phyloP scores from a whole-genome alignment of 2,113 vertebrate species.

The rabbit (Oryctolagus cuniculus) region DNA sequence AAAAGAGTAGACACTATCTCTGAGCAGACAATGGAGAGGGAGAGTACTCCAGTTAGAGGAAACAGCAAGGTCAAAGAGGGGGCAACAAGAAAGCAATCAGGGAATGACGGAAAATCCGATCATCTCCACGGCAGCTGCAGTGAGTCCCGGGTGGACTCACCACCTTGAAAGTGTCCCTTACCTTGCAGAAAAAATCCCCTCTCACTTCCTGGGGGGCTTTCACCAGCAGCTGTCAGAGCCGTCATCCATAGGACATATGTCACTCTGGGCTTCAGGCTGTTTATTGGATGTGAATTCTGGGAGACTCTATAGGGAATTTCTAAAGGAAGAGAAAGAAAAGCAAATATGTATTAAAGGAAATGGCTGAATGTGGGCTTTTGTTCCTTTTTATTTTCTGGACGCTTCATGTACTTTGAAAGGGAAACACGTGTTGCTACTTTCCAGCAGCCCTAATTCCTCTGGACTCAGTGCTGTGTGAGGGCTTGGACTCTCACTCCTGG shows the following conservation, averaged over 20 bases:
- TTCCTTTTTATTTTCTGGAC: slow-evolving; percentile 38
- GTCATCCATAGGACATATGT: slow-evolving; percentile 87
- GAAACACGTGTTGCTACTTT: neutral
- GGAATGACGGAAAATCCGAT: neutral
- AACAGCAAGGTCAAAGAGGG: neutral
- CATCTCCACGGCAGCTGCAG: neutral
- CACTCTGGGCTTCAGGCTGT: slow-evolving; percentile 41
- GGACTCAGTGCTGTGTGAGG: neutral
- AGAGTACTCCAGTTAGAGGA: neutral
- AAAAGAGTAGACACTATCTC: neutral
- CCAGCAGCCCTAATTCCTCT: neutral
- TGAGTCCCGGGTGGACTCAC: neutral
- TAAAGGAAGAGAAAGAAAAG: slow-evolving; percentile 16
- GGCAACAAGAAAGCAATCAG: neutral
- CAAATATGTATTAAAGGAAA: neutral
- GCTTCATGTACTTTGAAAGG: slow-evolving; percentile 43
- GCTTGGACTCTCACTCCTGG: neutral
- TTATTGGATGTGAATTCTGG: slow-evolving; percentile 52
- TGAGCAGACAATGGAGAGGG: neutral
- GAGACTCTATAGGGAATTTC: neutral
- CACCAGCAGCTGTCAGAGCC: slow-evolving; percentile 81
- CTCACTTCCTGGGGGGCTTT: slow-evolving; percentile 83
- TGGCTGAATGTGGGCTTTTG: neutral
- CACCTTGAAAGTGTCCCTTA: slow-evolving; percentile 29
- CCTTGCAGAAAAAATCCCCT: slow-evolving; percentile 77